These are phyloP conservation scores for Priocnemis perturbator DNA, from an alignment of 2,888 invertebrate species.

Conservation along the genomic window DNA sequence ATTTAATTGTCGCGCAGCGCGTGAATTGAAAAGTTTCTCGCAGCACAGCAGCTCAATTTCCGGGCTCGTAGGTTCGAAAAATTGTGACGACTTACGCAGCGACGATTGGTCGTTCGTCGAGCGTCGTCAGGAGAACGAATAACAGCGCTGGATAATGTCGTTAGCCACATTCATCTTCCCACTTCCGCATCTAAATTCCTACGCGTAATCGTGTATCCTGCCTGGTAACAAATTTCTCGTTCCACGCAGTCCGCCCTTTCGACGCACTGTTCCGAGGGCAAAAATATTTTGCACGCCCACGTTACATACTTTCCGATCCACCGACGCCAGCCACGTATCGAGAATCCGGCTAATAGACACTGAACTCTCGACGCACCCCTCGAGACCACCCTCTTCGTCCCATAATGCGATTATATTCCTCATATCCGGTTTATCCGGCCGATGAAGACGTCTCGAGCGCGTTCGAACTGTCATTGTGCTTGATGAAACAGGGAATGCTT, in stretches of 20 bases:
- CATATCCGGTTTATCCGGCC: too few relatives aligned
- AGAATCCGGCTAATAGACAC: background rate
- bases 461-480: too few relatives aligned
- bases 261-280: too few relatives aligned
- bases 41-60: background rate
- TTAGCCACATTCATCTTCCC: slow-evolving; percentile 41
- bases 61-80: background rate
- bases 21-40: too few relatives aligned
- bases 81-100: slow-evolving; percentile 35
- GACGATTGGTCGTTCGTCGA: slow-evolving; percentile 52
- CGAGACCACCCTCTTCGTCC: too few relatives aligned
- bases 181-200: slow-evolving; percentile 44
- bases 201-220: slow-evolving; percentile 53
- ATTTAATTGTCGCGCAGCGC: too few relatives aligned
- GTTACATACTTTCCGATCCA: too few relatives aligned
- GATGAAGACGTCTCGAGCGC: too few relatives aligned
- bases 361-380: background rate
- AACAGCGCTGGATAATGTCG: slow-evolving; percentile 43
- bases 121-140: slow-evolving; percentile 43
- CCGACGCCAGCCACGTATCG: background rate
- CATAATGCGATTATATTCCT: too few relatives aligned
- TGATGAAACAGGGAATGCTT: too few relatives aligned
- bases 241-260: too few relatives aligned
- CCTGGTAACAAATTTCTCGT: slow-evolving; percentile 9
- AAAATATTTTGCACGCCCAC: background rate